These are phyloP conservation scores for Rhinatrema bivittatum DNA, from an alignment of 2,797 vertebrate species.

Conservation along the genomic window DNA sequence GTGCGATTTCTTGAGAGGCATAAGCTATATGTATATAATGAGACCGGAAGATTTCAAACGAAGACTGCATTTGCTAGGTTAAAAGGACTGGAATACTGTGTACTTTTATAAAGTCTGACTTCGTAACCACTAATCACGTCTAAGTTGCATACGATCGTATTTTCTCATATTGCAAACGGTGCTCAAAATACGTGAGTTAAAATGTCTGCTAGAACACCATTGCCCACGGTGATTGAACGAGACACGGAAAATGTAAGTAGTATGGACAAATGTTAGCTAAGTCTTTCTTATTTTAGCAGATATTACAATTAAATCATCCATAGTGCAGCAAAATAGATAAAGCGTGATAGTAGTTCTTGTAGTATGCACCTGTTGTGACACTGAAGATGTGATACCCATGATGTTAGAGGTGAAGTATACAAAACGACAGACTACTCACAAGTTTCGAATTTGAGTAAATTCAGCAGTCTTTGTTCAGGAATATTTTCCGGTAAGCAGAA, in stretches of 20 bases:
- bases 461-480: too few species aligned
- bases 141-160: neutral
- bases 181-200: conserved; percentile 37
- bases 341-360: too few species aligned
- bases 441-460: too few species aligned
- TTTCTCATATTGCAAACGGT: neutral
- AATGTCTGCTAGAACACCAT: conserved; percentile 90
- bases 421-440: too few species aligned
- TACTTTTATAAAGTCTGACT: neutral
- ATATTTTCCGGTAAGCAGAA: too few species aligned
- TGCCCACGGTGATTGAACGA: conserved; percentile 90
- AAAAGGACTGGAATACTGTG: neutral
- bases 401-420: too few species aligned
- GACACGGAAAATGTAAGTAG: conserved; percentile 88
- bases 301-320: too few species aligned
- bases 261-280: neutral
- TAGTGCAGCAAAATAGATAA: too few species aligned
- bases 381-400: too few species aligned
- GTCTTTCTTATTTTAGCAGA: neutral
- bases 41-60: neutral
- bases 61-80: neutral
- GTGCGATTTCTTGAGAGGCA: neutral
- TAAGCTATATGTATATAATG: conserved; percentile 1
- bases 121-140: neutral
- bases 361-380: too few species aligned